Percentiles rank a stretch among this genome's conserved stretches.
Evolutionary conservation across 2,797 vertebrate genomes (phyloP).

Genomic region (Arrhamphus sclerolepis): DNA sequence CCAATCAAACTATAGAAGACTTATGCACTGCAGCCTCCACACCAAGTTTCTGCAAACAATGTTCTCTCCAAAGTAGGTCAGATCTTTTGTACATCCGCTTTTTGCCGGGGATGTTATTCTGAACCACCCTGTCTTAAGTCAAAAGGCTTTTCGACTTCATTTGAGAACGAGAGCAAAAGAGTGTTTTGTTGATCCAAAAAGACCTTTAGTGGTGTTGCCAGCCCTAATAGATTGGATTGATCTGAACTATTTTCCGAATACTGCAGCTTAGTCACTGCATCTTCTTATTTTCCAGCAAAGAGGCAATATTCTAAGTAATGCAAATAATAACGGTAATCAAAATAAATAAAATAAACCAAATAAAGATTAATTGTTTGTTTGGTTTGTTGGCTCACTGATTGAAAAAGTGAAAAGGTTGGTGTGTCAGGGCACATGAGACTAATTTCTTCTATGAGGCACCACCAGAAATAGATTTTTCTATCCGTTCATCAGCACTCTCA

Average conservation of each 20-base stretch:
- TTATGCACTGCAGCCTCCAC: too few relatives aligned
- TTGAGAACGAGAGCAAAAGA: background rate
- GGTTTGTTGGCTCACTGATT: too few relatives aligned
- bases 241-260: background rate
- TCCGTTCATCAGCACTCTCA: conserved; percentile 45
- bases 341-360: background rate
- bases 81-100: background rate
- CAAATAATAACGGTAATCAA: background rate
- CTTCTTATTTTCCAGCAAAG: background rate
- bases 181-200: background rate
- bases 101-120: background rate
- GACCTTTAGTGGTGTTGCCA: background rate
- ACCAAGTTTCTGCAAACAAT: too few relatives aligned
- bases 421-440: conserved; percentile 5
- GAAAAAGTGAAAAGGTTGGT: conserved; percentile 16
- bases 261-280: too few relatives aligned
- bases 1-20: too few relatives aligned
- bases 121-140: background rate
- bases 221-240: background rate
- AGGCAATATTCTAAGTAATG: background rate
- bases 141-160: background rate
- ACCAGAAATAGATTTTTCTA: conserved; percentile 54
- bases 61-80: background rate
- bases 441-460: conserved; percentile 30
- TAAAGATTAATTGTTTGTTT: too few relatives aligned